Conservation (phyloP, 2,113 vertebrate genomes). For the Entomyzon cyanotis region DNA sequence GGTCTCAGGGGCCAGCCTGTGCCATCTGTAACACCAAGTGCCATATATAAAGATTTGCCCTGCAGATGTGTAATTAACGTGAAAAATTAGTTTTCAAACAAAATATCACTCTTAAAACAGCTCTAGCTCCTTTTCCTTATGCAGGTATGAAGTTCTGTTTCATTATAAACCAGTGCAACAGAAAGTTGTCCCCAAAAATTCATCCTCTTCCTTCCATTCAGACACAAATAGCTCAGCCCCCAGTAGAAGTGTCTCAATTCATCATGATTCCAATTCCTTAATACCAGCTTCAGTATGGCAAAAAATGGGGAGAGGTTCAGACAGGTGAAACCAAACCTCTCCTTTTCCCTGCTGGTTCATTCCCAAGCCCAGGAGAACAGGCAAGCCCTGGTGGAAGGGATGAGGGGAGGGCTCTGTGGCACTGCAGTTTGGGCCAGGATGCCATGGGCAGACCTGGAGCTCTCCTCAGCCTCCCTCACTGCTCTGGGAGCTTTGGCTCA, state of each 20-base stretch:
- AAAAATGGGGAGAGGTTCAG: background rate
- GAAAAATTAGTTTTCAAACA: background rate
- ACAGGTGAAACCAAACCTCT: background rate
- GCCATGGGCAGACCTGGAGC: background rate
- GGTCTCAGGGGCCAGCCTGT: background rate
- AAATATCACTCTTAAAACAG: background rate
- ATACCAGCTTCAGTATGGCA: background rate
- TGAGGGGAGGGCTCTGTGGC: background rate
- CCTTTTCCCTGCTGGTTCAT: background rate
- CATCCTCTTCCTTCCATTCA: background rate
- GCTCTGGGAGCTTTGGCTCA: background rate
- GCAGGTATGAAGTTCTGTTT: background rate
- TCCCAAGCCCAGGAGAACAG: background rate
- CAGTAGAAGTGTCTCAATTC: background rate
- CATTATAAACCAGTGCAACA: background rate
- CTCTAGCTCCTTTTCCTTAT: background rate
- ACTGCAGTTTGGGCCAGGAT: background rate
- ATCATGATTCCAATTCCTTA: background rate
- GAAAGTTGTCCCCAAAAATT: background rate
- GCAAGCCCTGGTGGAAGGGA: background rate
- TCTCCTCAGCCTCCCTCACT: background rate
- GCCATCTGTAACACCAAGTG: background rate
- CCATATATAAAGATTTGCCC: background rate
- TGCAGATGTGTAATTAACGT: background rate
- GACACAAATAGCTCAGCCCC: background rate